Percentiles rank a stretch among this genome's conserved stretches.
These are phyloP conservation scores for Drosophila stalkeri DNA, from an alignment of 2,888 invertebrate species.

Conservation along the genomic window DNA sequence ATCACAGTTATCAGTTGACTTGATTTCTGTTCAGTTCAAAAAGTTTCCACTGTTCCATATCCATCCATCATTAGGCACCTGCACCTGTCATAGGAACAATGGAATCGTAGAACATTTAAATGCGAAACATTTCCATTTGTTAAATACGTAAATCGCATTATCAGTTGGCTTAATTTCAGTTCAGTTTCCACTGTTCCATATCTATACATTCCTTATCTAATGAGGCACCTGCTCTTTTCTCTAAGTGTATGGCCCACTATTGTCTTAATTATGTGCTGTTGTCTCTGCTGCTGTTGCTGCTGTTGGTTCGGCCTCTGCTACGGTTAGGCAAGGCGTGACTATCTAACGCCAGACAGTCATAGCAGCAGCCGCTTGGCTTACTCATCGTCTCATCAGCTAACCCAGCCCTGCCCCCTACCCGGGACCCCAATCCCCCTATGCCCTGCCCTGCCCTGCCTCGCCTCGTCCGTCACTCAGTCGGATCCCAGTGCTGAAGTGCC, in stretches of 20 bases:
- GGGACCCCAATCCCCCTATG: background rate
- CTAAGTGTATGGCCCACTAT: conserved; percentile 48
- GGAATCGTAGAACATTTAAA: too few relatives aligned
- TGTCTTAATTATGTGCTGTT: conserved; percentile 75
- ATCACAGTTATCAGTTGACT: too few relatives aligned
- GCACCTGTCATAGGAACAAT: too few relatives aligned
- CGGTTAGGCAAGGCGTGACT: conserved; percentile 55
- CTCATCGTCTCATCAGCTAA: conserved; percentile 60
- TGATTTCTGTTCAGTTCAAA: too few relatives aligned
- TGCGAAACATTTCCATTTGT: background rate
- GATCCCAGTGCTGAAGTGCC: conserved; percentile 11
- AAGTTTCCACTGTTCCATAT: too few relatives aligned
- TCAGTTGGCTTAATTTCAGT: background rate
- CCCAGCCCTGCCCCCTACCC: background rate
- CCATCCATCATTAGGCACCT: too few relatives aligned
- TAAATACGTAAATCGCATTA: too few relatives aligned
- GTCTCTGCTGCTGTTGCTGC: conserved; percentile 5
- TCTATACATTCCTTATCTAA: too few relatives aligned
- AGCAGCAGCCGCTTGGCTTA: conserved; percentile 57
- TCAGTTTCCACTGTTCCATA: background rate
- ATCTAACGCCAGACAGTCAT: conserved; percentile 64
- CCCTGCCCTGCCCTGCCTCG: background rate
- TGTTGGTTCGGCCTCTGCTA: conserved; percentile 36
- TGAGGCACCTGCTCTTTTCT: conserved; percentile 7
- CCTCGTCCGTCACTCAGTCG: background rate